phyloP scores from a whole-genome alignment of 1,140 invertebrate genomes.

The Drosophila murphyi region DNA sequence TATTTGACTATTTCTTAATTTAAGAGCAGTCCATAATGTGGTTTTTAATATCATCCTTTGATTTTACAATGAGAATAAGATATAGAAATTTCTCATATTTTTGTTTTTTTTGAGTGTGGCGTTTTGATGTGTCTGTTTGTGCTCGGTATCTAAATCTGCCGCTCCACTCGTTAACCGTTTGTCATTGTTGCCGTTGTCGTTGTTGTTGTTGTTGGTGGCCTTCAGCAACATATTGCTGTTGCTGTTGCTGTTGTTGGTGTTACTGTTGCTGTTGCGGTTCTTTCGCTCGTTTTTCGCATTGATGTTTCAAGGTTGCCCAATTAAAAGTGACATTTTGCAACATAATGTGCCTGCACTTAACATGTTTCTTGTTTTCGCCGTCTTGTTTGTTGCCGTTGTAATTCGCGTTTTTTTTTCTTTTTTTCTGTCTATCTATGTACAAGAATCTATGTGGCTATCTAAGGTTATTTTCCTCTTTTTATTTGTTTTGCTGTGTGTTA shows the following conservation, averaged over 20 bases:
- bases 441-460: conserved; percentile 47
- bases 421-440: conserved; percentile 22
- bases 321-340: conserved; percentile 83
- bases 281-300: conserved; percentile 82
- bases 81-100: background rate
- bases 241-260: background rate
- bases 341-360: conserved; percentile 82
- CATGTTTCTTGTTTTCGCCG: conserved; percentile 70
- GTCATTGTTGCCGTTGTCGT: conserved; percentile 59
- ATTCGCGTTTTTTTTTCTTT: conserved; percentile 37
- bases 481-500: conserved; percentile 32
- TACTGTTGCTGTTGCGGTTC: conserved; percentile 66
- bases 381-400: conserved; percentile 25
- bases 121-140: conserved; percentile 53
- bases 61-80: background rate
- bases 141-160: conserved; percentile 58
- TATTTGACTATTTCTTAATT: no score
- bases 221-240: conserved; percentile 65
- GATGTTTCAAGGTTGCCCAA: conserved; percentile 82
- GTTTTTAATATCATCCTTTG: background rate
- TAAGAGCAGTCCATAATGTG: no score
- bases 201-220: conserved; percentile 47
- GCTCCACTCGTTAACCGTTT: conserved; percentile 73
- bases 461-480: conserved; percentile 37
- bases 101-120: background rate